Evolutionary conservation across 2,113 vertebrate genomes (phyloP).

Genomic region (Synchiropus splendidus): DNA sequence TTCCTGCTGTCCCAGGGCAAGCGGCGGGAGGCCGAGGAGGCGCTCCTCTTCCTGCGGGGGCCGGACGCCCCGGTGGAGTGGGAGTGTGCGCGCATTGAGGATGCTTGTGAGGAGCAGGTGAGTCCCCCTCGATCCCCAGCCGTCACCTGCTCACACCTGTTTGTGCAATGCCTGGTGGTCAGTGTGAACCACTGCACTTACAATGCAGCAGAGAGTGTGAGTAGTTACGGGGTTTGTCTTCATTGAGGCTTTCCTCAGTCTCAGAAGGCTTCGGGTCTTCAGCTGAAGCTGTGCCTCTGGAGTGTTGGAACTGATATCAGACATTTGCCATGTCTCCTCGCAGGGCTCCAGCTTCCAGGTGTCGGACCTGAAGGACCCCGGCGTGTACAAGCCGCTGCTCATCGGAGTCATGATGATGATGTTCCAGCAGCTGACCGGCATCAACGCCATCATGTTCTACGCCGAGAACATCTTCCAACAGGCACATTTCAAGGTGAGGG

Average conservation of each 20-base stretch:
- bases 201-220: too few species aligned
- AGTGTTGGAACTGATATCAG: neutral
- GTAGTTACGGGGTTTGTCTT: too few species aligned
- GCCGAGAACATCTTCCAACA: conserved; percentile 82
- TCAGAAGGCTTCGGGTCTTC: neutral
- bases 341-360: conserved; percentile 60
- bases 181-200: too few species aligned
- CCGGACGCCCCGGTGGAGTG: conserved; percentile 63
- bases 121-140: too few species aligned
- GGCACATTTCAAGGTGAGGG: conserved; percentile 78
- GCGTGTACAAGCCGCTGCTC: conserved; percentile 79
- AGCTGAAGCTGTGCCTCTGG: neutral
- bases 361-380: conserved; percentile 68
- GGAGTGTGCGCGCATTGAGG: conserved; percentile 72
- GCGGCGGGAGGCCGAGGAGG: conserved; percentile 68
- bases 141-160: too few species aligned
- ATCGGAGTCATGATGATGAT: conserved; percentile 81
- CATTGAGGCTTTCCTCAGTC: too few species aligned
- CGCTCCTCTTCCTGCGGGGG: conserved; percentile 79
- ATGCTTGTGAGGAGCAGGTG: conserved; percentile 65
- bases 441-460: conserved; percentile 96
- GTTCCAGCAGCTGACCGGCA: conserved; percentile 85
- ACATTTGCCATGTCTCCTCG: too few species aligned
- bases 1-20: conserved; percentile 74
- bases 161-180: too few species aligned